Conservation (phyloP, 2,888 invertebrate species). For the Tillus elongatus region DNA sequence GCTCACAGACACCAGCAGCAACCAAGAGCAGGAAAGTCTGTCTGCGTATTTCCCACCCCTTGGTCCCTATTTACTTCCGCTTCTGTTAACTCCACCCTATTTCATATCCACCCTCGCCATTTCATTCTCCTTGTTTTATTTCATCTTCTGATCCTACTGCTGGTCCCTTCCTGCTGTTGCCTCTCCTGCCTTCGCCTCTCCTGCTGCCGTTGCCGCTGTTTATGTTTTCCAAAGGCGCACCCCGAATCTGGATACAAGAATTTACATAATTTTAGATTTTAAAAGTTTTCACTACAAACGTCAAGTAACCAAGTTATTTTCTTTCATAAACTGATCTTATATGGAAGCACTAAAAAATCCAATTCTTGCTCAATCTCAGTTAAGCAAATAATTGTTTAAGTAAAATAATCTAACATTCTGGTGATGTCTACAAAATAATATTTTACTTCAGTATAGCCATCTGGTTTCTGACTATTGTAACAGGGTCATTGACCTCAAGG, state of each 20-base stretch:
- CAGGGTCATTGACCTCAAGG: too few relatives aligned
- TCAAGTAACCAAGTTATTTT: neutral
- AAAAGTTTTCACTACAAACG: conserved; percentile 25
- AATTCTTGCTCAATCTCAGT: too few relatives aligned
- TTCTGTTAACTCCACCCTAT: conserved; percentile 46
- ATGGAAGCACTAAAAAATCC: too few relatives aligned
- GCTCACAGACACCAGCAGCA: conserved; percentile 30
- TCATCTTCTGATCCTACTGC: conserved; percentile 31
- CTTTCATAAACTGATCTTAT: too few relatives aligned
- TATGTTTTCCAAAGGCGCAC: conserved; percentile 14
- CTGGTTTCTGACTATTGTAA: too few relatives aligned
- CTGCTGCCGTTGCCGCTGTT: conserved; percentile 17
- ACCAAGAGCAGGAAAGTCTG: conserved; percentile 23
- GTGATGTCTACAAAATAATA: too few relatives aligned
- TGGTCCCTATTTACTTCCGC: conserved; percentile 50
- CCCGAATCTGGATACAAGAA: conserved; percentile 36
- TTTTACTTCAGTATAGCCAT: too few relatives aligned
- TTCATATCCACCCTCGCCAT: conserved; percentile 39
- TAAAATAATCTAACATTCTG: too few relatives aligned
- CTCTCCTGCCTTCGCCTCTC: conserved; percentile 24
- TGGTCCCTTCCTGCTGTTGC: conserved; percentile 5
- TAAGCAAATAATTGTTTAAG: too few relatives aligned
- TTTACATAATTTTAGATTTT: conserved; percentile 42
- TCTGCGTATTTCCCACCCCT: conserved; percentile 28
- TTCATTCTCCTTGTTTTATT: conserved; percentile 38